Conservation (phyloP, 2,888 invertebrate genomes). For the Sisyra terminalis region DNA sequence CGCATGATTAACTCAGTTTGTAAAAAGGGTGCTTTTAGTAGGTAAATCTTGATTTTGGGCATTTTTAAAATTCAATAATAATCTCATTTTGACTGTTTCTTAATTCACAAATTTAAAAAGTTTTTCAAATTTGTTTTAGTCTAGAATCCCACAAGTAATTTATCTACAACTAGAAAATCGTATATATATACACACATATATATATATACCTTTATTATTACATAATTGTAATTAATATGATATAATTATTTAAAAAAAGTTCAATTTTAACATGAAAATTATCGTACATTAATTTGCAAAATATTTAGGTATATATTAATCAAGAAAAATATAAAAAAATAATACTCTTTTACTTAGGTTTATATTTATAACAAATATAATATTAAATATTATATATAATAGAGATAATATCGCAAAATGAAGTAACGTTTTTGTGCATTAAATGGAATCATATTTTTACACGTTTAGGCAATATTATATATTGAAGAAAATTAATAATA, state of each 20-base stretch:
- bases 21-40: too few relatives aligned
- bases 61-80: too few relatives aligned
- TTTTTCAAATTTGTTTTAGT: too few relatives aligned
- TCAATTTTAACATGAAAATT: constrained; percentile 3
- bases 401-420: neutral
- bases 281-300: neutral
- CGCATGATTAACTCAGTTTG: too few relatives aligned
- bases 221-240: neutral
- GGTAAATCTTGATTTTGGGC: too few relatives aligned
- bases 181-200: constrained; percentile 2
- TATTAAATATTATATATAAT: constrained; percentile 5
- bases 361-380: neutral
- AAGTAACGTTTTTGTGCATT: constrained; percentile 1
- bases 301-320: neutral
- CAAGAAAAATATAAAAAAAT: neutral
- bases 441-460: constrained; percentile 5
- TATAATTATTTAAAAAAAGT: constrained; percentile 1
- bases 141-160: too few relatives aligned
- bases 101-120: too few relatives aligned
- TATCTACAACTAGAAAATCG: neutral
- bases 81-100: too few relatives aligned
- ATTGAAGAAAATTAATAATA: constrained; percentile 2
- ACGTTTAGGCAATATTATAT: constrained; percentile 8
- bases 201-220: constrained; percentile 3
- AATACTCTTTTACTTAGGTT: neutral